Percentiles rank a stretch among this genome's conserved stretches.
phyloP scores from a whole-genome alignment of 2,797 vertebrate species.

The Remorina albescens region DNA sequence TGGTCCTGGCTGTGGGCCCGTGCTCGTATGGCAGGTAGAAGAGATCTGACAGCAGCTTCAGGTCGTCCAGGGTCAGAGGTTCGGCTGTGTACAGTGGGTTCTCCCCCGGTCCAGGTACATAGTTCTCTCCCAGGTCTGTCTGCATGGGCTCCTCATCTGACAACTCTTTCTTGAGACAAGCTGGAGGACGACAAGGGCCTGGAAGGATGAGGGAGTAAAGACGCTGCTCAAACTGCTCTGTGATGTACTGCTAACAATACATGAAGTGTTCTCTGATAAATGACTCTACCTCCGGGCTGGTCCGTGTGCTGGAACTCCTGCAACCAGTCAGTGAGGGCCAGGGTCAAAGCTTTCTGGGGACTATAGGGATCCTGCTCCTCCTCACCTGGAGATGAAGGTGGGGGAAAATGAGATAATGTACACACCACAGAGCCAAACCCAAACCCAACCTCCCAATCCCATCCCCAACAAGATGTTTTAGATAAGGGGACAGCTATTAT shows the following conservation, averaged over 20 bases:
- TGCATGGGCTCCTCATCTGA: conserved; percentile 96
- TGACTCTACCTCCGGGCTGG: conserved; percentile 77
- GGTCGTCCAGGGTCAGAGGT: conserved; percentile 92
- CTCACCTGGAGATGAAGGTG: conserved; percentile 76
- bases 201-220: background rate
- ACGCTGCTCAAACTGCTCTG: background rate
- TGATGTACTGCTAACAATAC: background rate
- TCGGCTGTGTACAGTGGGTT: conserved; percentile 94
- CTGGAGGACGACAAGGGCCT: conserved; percentile 48
- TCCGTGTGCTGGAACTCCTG: conserved; percentile 89
- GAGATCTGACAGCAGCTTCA: conserved; percentile 93
- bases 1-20: conserved; percentile 89
- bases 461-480: background rate
- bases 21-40: conserved; percentile 98
- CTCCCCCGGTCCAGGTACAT: conserved; percentile 90
- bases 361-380: conserved; percentile 94
- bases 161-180: conserved; percentile 60
- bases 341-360: conserved; percentile 92
- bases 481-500: no score
- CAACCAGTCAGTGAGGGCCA: conserved; percentile 95
- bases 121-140: conserved; percentile 86
- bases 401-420: conserved; percentile 11
- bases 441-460: background rate
- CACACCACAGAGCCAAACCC: background rate
- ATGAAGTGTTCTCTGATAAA: background rate